Base-by-base conservation (phyloP, 2,113 vertebrate genomes). In the Gobio gobio region DNA sequence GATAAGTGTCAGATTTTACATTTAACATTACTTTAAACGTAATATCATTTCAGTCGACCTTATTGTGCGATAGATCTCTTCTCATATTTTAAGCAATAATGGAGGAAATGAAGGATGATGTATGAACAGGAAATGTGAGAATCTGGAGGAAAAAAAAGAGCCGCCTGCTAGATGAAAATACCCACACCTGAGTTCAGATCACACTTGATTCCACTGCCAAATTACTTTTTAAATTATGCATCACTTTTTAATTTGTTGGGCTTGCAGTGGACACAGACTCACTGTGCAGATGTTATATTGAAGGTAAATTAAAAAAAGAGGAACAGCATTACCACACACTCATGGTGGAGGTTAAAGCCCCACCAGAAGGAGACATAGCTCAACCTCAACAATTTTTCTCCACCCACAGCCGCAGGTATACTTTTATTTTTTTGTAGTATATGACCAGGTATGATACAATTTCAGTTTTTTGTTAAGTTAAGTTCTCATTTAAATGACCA, bases 171-270 rank as follows among this genome's bases (percentile, higher is more conserved):
- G 76, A 82, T 72, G 86, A 76, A 89, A 83, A 84, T 88, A 74
- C 40, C 18, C 22, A 66, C 68, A 81, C 82, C 90, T 86, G 86
- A 90, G 87, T 70, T 76, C 85, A 86, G 89, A 91, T 92, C 86
- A 87, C 82, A 87, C 89, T 91, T 91, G 87, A 93, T 86, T 90
- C 84, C 45, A 78, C 49, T 87, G 86, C 90, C 85, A 92, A 93
- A 94, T 92, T 84, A 89, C 88, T 90, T 89, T 89, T 83, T 94
- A 91, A 94, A 94, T 94, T 94, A 95, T 94, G 93, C 91, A 94
- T 92, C 82, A 85, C 88, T 90, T 93, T 94, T 94, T 94, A 94
- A 95, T 95, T 94, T 94, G 90, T 89, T 83, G 79, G 81, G 77
- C 84, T 86, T 79, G 81, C 82, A 72, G 83, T 74, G 86, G 88